Evolutionary conservation across 2,797 vertebrate genomes (phyloP).

Genomic region (Octomys mimax): DNA sequence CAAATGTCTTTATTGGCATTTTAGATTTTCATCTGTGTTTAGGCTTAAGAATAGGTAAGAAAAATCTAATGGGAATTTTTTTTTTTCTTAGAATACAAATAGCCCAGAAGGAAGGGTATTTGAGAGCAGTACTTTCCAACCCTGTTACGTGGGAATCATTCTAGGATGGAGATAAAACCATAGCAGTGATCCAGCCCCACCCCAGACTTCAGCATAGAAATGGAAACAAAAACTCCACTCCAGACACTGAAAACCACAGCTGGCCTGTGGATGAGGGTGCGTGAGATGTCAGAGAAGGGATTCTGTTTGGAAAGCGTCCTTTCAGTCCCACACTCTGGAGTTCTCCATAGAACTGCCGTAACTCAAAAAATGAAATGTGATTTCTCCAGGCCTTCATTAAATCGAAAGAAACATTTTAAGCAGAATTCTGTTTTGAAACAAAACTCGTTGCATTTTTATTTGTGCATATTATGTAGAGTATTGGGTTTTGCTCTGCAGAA

Average conservation of each 20-base stretch:
- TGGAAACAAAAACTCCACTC: not conserved
- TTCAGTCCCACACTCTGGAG: not conserved
- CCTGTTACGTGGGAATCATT: not conserved
- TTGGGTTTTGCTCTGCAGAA: not conserved
- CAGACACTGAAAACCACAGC: too few species aligned
- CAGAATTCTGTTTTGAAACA: constrained; percentile 49
- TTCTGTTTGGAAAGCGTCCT: not conserved
- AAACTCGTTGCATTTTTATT: not conserved
- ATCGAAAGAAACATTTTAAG: not conserved
- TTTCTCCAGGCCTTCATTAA: not conserved
- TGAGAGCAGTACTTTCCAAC: not conserved
- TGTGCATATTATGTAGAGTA: not conserved
- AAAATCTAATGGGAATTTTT: not conserved
- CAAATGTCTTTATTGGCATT: not conserved
- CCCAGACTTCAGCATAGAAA: not conserved
- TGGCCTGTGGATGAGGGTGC: not conserved
- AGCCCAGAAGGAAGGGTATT: not conserved
- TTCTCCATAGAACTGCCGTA: not conserved
- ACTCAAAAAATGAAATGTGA: not conserved
- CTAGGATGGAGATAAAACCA: not conserved
- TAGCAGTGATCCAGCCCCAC: not conserved
- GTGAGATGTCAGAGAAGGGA: not conserved
- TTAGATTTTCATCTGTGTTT: not conserved
- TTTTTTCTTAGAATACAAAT: not conserved
- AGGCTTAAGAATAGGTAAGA: not conserved